phyloP scores from a whole-genome alignment of 2,888 invertebrate genomes.

The Orgyia antiqua region DNA sequence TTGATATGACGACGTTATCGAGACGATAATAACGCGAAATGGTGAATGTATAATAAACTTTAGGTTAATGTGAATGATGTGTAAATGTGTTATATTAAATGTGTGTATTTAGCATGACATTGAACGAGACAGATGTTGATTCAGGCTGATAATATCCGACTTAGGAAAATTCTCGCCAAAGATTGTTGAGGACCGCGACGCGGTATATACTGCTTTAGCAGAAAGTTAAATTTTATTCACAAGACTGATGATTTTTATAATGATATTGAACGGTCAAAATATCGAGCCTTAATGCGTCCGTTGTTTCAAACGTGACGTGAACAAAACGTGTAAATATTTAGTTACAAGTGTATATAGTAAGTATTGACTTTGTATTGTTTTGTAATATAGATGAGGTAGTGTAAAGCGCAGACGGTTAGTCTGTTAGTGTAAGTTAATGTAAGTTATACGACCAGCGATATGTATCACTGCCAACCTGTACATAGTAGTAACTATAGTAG shows the following conservation, averaged over 20 bases:
- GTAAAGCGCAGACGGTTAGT: constrained; percentile 20
- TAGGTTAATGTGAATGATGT: constrained; percentile 2
- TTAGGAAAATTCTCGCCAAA: constrained; percentile 58
- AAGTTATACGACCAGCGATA: constrained; percentile 60
- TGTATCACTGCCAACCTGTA: constrained; percentile 71
- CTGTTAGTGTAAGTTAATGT: constrained; percentile 12
- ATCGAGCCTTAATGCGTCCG: constrained; percentile 30
- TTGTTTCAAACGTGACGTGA: constrained; percentile 28
- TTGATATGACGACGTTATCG: background rate
- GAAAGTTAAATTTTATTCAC: constrained; percentile 57
- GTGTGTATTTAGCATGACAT: constrained; percentile 11
- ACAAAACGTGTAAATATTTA: constrained; percentile 59
- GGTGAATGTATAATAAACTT: constrained; percentile 2
- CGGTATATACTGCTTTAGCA: constrained; percentile 37
- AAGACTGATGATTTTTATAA: constrained; percentile 75
- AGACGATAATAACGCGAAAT: background rate
- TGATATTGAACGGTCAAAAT: constrained; percentile 45
- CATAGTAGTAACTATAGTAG: constrained; percentile 45
- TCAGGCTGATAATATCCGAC: constrained; percentile 33
- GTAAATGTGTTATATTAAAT: constrained; percentile 4
- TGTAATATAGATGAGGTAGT: constrained; percentile 42
- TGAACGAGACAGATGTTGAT: constrained; percentile 51
- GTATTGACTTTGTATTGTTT: constrained; percentile 21
- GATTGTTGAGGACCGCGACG: constrained; percentile 46
- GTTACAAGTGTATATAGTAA: constrained; percentile 47